A percentile compares a stretch with the other conserved stretches of the same genome.
Evolutionary conservation across 53 echinoderm and acorn worm genomes (phyloP).

Genomic region (Stichopus horrens): DNA sequence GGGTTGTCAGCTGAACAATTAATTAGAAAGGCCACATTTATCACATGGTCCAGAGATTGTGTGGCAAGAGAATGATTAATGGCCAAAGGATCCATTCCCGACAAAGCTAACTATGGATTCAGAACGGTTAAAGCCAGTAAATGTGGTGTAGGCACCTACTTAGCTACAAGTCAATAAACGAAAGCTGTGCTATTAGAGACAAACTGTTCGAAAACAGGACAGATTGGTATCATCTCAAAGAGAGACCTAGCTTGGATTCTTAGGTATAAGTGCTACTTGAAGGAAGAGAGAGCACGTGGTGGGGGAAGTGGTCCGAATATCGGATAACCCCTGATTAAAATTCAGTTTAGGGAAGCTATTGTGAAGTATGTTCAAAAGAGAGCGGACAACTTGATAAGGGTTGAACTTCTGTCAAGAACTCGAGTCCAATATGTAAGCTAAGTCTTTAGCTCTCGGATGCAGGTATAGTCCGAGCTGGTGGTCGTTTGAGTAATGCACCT

Average conservation of each 20-base stretch:
- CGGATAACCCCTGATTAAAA: neutral
- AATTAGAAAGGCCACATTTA: neutral
- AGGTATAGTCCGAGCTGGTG: slow-evolving; percentile 45
- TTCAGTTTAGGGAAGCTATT: slow-evolving; percentile 9
- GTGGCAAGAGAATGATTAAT: slow-evolving; percentile 20
- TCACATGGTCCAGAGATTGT: slow-evolving; percentile 54
- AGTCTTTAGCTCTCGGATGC: slow-evolving; percentile 27
- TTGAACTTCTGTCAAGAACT: neutral
- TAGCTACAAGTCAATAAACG: no score
- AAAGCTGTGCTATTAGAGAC: neutral
- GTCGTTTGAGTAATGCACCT: slow-evolving; percentile 48
- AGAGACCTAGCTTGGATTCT: slow-evolving; percentile 49
- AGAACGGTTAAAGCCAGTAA: no score
- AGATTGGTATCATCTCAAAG: slow-evolving; percentile 46
- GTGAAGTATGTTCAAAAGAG: slow-evolving; percentile 15
- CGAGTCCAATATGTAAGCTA: slow-evolving; percentile 16
- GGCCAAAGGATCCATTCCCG: slow-evolving; percentile 51
- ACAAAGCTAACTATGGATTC: no score
- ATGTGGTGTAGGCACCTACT: no score
- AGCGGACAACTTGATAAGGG: no score
- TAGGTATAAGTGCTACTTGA: slow-evolving; percentile 19
- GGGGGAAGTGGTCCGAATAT: no score
- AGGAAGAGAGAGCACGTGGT: neutral
- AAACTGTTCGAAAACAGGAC: slow-evolving; percentile 44
- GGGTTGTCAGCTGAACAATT: slow-evolving; percentile 48